Evolutionary conservation across 2,797 vertebrate genomes (phyloP).

Genomic region (Cyclura pinguis): DNA sequence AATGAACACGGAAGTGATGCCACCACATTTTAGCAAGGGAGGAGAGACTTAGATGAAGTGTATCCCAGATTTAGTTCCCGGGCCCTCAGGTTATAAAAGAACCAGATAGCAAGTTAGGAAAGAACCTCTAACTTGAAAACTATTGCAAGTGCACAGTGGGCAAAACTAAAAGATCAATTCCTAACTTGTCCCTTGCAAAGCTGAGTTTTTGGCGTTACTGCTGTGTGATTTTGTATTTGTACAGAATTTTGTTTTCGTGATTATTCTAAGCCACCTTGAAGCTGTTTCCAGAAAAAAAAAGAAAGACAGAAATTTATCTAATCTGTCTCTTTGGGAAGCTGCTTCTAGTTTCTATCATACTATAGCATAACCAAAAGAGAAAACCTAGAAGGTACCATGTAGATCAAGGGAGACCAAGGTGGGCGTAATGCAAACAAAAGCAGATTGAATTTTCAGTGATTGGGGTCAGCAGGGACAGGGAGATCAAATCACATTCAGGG

Average conservation of each 20-base stretch:
- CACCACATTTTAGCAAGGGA: not conserved
- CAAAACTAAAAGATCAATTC: no score
- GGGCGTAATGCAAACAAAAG: not conserved
- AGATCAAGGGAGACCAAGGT: not conserved
- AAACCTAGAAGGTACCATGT: not conserved
- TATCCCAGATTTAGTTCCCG: not conserved
- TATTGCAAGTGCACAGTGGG: no score
- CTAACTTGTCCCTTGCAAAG: no score
- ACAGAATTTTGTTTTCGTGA: not conserved
- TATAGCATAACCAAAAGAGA: not conserved
- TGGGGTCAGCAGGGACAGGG: not conserved
- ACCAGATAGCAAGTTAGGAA: not conserved
- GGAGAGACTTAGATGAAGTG: not conserved
- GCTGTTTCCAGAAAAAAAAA: not conserved
- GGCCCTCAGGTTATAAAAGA: not conserved
- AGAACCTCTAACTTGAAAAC: no score
- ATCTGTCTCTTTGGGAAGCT: not conserved
- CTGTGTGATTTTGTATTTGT: no score
- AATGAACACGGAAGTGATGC: not conserved
- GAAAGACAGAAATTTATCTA: not conserved
- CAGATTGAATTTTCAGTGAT: not conserved
- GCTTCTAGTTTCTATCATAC: not conserved
- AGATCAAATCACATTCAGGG: not conserved
- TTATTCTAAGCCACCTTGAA: not conserved
- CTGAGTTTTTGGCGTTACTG: no score